These are phyloP conservation scores for Mesorhabditis belari DNA, from an alignment of 2,888 invertebrate genomes.

Conservation along the genomic window DNA sequence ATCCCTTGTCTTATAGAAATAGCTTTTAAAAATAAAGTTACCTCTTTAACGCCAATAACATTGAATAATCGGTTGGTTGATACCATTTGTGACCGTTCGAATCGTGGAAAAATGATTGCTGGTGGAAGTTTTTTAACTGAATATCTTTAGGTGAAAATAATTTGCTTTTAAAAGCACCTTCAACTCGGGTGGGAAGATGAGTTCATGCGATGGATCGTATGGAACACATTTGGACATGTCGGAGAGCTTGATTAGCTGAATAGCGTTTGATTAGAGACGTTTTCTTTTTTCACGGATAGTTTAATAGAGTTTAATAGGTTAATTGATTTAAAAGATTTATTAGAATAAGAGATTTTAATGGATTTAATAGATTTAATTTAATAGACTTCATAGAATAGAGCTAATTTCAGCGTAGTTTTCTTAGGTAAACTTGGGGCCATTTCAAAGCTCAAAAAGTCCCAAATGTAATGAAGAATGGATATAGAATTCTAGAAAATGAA, in stretches of 20 bases:
- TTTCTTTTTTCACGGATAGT: too few relatives aligned
- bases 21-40: neutral
- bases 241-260: slow-evolving; percentile 24
- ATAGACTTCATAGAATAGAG: neutral
- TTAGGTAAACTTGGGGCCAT: too few relatives aligned
- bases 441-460: too few relatives aligned
- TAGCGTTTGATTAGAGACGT: neutral
- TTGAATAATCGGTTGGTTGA: slow-evolving; percentile 27
- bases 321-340: too few relatives aligned
- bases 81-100: slow-evolving; percentile 33
- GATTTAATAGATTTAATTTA: too few relatives aligned
- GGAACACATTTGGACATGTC: slow-evolving; percentile 27
- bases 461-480: too few relatives aligned
- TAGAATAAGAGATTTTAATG: too few relatives aligned
- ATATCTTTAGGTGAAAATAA: slow-evolving; percentile 1
- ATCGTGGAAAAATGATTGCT: slow-evolving; percentile 20
- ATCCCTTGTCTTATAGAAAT: too few relatives aligned
- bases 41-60: neutral
- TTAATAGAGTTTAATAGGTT: too few relatives aligned
- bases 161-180: slow-evolving; percentile 13
- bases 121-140: slow-evolving; percentile 25
- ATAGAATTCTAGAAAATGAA: too few relatives aligned
- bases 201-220: slow-evolving; percentile 75
- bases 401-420: slow-evolving; percentile 1
- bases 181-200: slow-evolving; percentile 83